Evolutionary conservation across 2,888 invertebrate species (phyloP).

Genomic region (Euclidia mi): DNA sequence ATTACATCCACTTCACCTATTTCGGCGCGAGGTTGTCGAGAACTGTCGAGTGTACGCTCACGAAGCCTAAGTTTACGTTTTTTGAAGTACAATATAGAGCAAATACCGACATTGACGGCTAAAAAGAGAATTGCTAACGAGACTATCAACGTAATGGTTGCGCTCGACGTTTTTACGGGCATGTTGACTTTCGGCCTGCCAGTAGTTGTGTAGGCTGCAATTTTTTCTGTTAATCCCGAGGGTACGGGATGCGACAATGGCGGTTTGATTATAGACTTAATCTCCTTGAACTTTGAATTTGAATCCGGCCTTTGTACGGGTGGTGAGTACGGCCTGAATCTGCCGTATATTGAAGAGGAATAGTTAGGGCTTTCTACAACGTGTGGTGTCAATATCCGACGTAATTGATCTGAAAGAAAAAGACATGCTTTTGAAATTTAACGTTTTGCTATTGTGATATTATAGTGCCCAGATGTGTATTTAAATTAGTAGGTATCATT

Average conservation of each 20-base stretch:
- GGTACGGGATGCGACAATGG: conserved; percentile 71
- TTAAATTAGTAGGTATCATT: too few relatives aligned
- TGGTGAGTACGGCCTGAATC: conserved; percentile 67
- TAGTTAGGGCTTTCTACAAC: conserved; percentile 64
- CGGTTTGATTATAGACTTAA: conserved; percentile 81
- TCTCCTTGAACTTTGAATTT: conserved; percentile 76
- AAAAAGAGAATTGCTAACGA: conserved; percentile 93
- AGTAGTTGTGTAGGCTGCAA: conserved; percentile 62
- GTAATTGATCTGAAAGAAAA: conserved; percentile 77
- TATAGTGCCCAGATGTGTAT: too few relatives aligned
- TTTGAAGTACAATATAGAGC: conserved; percentile 92
- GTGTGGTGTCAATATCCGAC: conserved; percentile 72
- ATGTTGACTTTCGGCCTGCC: conserved; percentile 66
- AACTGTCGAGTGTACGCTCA: conserved; percentile 82
- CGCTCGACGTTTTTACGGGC: conserved; percentile 89
- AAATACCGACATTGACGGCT: conserved; percentile 92
- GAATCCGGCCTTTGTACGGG: conserved; percentile 68
- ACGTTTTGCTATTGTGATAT: too few relatives aligned
- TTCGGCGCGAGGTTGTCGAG: conserved; percentile 86
- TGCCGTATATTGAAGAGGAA: conserved; percentile 72
- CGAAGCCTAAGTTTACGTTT: conserved; percentile 89
- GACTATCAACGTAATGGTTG: conserved; percentile 91
- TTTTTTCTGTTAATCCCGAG: conserved; percentile 75
- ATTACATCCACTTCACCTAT: conserved; percentile 85
- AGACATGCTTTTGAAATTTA: too few relatives aligned